phyloP scores from a whole-genome alignment of 2,888 invertebrate species.

The Watsonalla binaria region DNA sequence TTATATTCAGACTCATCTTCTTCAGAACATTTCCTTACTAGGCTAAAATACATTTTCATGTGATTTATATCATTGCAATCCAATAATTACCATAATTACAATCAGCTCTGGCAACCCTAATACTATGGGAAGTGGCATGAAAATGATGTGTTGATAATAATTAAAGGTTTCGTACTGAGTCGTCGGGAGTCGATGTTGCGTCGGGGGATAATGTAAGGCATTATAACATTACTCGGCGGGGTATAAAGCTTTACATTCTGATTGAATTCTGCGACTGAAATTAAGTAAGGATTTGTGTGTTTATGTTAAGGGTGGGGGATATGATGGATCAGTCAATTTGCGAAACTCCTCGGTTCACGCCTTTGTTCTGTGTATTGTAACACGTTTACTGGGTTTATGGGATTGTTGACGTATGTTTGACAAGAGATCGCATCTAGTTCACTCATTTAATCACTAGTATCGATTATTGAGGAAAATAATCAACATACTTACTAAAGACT shows the following conservation, averaged over 20 bases:
- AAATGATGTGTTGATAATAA: conserved; percentile 79
- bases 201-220: conserved; percentile 70
- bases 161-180: conserved; percentile 73
- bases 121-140: conserved; percentile 59
- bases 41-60: too few relatives aligned
- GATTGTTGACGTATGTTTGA: conserved; percentile 10
- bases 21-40: too few relatives aligned
- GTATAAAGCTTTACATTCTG: conserved; percentile 73
- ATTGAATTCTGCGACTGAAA: conserved; percentile 78
- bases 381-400: conserved; percentile 21
- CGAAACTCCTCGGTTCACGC: conserved; percentile 55
- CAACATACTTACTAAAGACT: too few relatives aligned
- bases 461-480: too few relatives aligned
- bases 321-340: conserved; percentile 71
- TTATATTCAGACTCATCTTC: too few relatives aligned
- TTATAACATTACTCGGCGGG: conserved; percentile 74
- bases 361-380: conserved; percentile 39
- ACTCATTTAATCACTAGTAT: conserved; percentile 1
- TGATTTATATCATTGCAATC: not conserved
- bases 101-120: conserved; percentile 50
- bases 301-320: conserved; percentile 66
- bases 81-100: not conserved
- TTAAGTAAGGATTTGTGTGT: conserved; percentile 78
- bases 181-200: conserved; percentile 53
- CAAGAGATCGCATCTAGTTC: not conserved